Percentiles rank a stretch among this genome's conserved stretches.
Evolutionary conservation across 2,888 invertebrate species (phyloP).

Genomic region (Brenthis ino): DNA sequence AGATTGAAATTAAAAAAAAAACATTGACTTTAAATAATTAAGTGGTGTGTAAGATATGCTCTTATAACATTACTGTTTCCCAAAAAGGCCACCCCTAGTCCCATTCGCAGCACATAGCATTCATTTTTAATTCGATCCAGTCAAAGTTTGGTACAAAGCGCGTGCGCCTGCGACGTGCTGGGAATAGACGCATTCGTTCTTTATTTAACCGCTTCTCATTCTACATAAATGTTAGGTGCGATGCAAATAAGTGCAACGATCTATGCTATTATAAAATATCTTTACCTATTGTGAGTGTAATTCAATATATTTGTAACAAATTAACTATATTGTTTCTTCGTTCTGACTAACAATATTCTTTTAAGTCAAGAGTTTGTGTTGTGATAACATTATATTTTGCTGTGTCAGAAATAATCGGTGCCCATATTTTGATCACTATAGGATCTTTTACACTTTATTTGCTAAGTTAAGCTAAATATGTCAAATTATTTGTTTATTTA

Average conservation of each 20-base stretch:
- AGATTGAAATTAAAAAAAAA: too few species aligned
- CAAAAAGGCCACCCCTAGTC: conserved; percentile 35
- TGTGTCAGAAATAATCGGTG: too few species aligned
- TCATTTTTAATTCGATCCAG: conserved; percentile 67
- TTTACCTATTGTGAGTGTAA: not conserved
- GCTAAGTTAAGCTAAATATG: too few species aligned
- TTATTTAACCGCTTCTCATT: conserved; percentile 45
- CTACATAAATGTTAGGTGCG: conserved; percentile 31
- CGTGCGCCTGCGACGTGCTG: conserved; percentile 58
- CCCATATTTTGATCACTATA: too few species aligned
- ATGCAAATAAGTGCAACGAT: conserved; percentile 26
- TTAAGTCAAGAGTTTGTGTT: too few species aligned
- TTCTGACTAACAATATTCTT: too few species aligned
- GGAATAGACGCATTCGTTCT: conserved; percentile 51
- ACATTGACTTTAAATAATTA: too few species aligned
- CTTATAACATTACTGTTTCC: not conserved
- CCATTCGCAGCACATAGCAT: conserved; percentile 52
- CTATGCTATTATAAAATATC: conserved; percentile 10
- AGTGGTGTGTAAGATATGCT: too few species aligned
- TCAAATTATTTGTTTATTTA: too few species aligned
- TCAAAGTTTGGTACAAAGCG: conserved; percentile 62
- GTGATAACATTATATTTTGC: too few species aligned
- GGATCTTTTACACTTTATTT: too few species aligned
- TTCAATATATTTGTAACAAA: not conserved
- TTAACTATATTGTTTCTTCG: too few species aligned